A percentile compares a stretch with the other conserved stretches of the same genome.
Conservation (phyloP, 1,140 invertebrate species). For the Drosophila orena region DNA sequence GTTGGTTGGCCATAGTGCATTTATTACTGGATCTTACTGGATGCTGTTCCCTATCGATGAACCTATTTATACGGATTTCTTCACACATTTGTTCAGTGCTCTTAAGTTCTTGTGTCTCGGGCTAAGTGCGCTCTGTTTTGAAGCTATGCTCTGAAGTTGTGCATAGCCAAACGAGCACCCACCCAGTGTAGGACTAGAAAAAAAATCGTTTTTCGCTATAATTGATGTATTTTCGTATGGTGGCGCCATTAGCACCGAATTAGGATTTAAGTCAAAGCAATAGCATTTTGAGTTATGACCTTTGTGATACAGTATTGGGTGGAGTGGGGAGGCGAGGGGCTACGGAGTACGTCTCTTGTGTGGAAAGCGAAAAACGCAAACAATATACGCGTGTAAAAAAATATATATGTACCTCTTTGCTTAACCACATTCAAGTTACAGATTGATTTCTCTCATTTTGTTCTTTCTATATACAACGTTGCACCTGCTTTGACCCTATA, state of each 20-base stretch:
- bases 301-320: slow-evolving; percentile 34
- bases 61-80: slow-evolving; percentile 28
- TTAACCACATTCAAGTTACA: slow-evolving; percentile 47
- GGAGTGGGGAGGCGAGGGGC: not conserved
- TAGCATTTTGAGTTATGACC: slow-evolving; percentile 34
- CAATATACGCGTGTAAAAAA: slow-evolving; percentile 66
- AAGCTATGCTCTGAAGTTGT: slow-evolving; percentile 57
- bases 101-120: slow-evolving; percentile 16
- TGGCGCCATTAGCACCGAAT: slow-evolving; percentile 49
- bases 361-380: slow-evolving; percentile 63
- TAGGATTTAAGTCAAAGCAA: slow-evolving; percentile 26
- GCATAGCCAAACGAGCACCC: slow-evolving; percentile 72
- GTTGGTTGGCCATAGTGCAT: slow-evolving; percentile 38
- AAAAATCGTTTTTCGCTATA: slow-evolving; percentile 32
- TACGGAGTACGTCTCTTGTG: slow-evolving; percentile 12
- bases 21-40: slow-evolving; percentile 20
- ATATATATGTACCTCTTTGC: slow-evolving; percentile 67
- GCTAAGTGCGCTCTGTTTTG: slow-evolving; percentile 50
- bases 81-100: slow-evolving; percentile 37
- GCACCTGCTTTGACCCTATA: slow-evolving; percentile 41
- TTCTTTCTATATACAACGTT: slow-evolving; percentile 58
- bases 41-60: slow-evolving; percentile 11
- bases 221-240: slow-evolving; percentile 33
- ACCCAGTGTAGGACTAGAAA: slow-evolving; percentile 66
- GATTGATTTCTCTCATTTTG: slow-evolving; percentile 26